These are phyloP conservation scores for Drosophila peninsularis DNA, from an alignment of 2,888 invertebrate genomes.

Conservation along the genomic window DNA sequence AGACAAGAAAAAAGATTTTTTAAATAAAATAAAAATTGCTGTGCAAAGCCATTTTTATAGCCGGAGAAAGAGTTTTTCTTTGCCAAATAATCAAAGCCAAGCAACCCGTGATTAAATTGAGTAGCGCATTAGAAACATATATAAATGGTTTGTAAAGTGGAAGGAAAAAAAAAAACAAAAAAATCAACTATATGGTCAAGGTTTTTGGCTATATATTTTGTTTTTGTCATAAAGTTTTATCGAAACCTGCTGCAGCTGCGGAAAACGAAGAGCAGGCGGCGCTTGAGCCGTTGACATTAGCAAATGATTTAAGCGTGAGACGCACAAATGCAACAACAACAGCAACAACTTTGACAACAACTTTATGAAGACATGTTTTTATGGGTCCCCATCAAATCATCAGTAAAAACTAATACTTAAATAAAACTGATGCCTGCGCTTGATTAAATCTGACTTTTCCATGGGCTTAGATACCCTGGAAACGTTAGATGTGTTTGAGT, in stretches of 20 bases:
- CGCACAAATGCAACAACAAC: conserved; percentile 47
- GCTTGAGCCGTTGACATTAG: conserved; percentile 59
- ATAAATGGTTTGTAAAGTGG: conserved; percentile 28
- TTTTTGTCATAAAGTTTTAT: conserved; percentile 7
- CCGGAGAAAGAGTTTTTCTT: conserved; percentile 29
- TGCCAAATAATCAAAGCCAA: conserved; percentile 20
- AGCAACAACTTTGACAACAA: conserved; percentile 32
- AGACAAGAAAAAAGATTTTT: conserved; percentile 5
- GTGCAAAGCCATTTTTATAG: conserved; percentile 8
- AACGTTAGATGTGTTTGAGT: not conserved
- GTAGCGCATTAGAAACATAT: conserved; percentile 43
- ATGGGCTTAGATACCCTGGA: conserved; percentile 16
- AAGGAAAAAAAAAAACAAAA: conserved; percentile 22
- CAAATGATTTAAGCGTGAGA: conserved; percentile 53
- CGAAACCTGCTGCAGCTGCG: conserved; percentile 65
- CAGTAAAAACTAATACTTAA: conserved; percentile 37
- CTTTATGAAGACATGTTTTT: conserved; percentile 40
- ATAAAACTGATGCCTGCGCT: conserved; percentile 36
- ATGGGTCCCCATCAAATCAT: conserved; percentile 21
- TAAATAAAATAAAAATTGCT: not conserved
- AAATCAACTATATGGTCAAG: conserved; percentile 71
- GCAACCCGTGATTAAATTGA: conserved; percentile 14
- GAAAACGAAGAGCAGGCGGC: conserved; percentile 41
- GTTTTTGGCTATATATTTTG: conserved; percentile 48
- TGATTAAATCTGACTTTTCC: conserved; percentile 51